Evolutionary conservation across 2,113 vertebrate genomes (phyloP), one percentile per base, ranked within the genome.

Genomic region (Catagonus wagneri): DNA sequence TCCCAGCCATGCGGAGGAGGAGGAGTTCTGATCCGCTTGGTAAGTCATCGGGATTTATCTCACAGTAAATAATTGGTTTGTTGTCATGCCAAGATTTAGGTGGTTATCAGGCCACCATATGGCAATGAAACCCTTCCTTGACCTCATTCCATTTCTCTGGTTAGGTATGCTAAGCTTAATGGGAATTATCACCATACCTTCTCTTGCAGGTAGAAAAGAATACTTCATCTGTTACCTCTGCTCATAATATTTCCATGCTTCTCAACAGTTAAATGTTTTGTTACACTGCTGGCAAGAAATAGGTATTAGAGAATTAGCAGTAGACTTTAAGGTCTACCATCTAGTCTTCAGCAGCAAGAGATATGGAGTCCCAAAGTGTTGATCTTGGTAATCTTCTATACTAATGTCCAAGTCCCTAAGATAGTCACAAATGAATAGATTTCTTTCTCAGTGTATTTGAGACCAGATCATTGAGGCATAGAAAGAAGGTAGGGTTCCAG

Each of bases 11-110:
- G 99, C 97, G 99, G 22, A 98, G 99, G 6, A 98, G 99, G 2
- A 99, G 99, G 84, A 99, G 99, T 98, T 99, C 99, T 17, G 99
- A 99, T 97, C 99, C 99, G 2, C 98, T 99, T 60, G 99, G 99
- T 99, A 97, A 99, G 98, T 97, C 94, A 15, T 14, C 39, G 85
- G 36, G 29, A 79, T 93, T 95, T 93, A 69, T 78, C 84, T 88
- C 79, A 17, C 16, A 93, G 54, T 60, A 65, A 19, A 71, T 92
- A 78, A 39, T 93, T 68, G 11, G 6, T 83, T 95, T 32, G 20
- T 52, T 75, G 0, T 69, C 91, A 10, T 79, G 34, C 56, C 44
- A 32, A 87, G 68, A 81, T 85, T 87, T 80, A 81, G 11, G 50
- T 75, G 66, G 54, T 86, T 61, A 34, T 39, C 56, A 60, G 60